Conservation (phyloP, 2,888 invertebrate species). For the Cephonodes hylas region DNA sequence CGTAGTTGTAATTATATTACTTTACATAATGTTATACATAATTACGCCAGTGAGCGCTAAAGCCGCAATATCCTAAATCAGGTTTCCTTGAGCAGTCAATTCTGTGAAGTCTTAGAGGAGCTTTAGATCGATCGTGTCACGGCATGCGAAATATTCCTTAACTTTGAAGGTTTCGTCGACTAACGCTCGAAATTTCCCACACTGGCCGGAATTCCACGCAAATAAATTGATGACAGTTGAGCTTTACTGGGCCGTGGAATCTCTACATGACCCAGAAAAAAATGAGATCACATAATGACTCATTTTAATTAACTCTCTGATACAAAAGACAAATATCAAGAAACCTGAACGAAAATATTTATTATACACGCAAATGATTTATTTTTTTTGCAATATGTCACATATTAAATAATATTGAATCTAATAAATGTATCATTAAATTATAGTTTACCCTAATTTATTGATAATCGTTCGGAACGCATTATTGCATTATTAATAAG, state of each 20-base stretch:
- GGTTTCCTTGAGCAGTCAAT: slow-evolving; percentile 21
- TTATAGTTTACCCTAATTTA: background rate
- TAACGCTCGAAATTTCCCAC: slow-evolving; percentile 34
- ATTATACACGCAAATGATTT: too few relatives aligned
- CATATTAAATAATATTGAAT: background rate
- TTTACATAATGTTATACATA: slow-evolving; percentile 13
- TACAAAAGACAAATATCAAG: background rate
- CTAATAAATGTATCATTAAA: background rate
- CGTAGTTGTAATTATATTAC: background rate
- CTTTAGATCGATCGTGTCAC: slow-evolving; percentile 40
- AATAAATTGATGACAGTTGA: slow-evolving; percentile 8
- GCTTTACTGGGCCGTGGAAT: background rate
- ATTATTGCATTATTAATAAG: background rate
- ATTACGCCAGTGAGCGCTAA: background rate
- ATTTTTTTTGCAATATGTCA: background rate
- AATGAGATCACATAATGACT: background rate
- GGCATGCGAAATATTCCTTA: slow-evolving; percentile 45
- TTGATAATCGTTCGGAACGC: background rate
- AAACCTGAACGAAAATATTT: too few relatives aligned
- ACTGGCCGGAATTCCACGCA: slow-evolving; percentile 31
- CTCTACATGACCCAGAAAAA: background rate
- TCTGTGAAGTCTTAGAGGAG: slow-evolving; percentile 42
- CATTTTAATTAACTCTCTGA: background rate
- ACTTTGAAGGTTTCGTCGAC: slow-evolving; percentile 48
- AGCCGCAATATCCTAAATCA: slow-evolving; percentile 25